A percentile compares a stretch with the other conserved stretches of the same genome.
phyloP scores from a whole-genome alignment of 2,797 vertebrate genomes.

The Bovichtus diacanthus region DNA sequence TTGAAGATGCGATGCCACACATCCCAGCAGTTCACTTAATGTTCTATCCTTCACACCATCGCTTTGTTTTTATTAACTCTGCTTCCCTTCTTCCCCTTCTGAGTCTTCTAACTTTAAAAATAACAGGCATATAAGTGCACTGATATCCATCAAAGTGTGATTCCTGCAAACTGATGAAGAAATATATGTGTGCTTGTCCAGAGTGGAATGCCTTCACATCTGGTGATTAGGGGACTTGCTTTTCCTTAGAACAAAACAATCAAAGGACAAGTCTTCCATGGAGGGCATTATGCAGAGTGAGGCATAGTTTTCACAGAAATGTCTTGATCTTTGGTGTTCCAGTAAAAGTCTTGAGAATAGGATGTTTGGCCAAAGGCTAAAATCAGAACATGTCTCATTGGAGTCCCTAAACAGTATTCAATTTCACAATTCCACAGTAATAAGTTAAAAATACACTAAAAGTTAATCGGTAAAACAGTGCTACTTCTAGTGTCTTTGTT shows the following conservation, averaged over 20 bases:
- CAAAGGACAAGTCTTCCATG: conserved; percentile 1
- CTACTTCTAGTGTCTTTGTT: no score
- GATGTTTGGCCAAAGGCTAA: background rate
- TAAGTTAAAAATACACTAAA: no score
- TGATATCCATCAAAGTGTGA: background rate
- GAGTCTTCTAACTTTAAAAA: background rate
- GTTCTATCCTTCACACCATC: background rate
- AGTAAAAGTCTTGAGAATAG: background rate
- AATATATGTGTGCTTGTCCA: background rate
- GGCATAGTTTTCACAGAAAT: background rate
- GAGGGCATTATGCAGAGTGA: background rate
- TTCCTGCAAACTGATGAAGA: background rate
- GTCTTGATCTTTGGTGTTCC: background rate
- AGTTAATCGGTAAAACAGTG: no score
- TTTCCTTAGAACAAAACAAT: conserved; percentile 18
- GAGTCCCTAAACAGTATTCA: background rate
- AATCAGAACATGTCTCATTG: background rate
- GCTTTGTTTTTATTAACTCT: background rate
- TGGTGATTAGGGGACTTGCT: background rate
- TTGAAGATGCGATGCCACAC: conserved; percentile 35
- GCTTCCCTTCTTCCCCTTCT: background rate
- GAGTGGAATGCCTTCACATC: conserved; percentile 6
- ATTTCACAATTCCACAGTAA: no score
- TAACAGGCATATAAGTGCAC: background rate
- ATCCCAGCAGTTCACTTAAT: background rate